phyloP scores from a whole-genome alignment of 2,797 vertebrate species.

The Rhinatrema bivittatum region DNA sequence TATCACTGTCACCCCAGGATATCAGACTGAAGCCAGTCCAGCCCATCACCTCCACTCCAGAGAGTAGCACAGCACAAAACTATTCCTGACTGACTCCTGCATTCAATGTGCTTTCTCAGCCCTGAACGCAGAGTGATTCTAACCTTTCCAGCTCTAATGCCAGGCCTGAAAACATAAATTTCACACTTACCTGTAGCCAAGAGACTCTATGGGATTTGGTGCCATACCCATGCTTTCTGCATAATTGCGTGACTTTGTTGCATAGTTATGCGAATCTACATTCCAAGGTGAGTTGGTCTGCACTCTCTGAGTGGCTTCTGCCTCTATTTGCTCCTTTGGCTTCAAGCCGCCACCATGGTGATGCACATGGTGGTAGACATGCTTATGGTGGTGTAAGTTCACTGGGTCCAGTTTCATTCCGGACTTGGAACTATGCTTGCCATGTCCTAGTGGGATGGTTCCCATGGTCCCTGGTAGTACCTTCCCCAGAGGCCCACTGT shows the following conservation, averaged over 20 bases:
- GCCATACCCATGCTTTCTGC: constrained; percentile 60
- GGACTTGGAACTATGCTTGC: constrained; percentile 67
- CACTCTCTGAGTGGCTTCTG: constrained; percentile 55
- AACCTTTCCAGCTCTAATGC: no score
- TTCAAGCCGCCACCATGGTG: constrained; percentile 57
- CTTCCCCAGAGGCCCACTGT: constrained; percentile 59
- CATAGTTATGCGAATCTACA: constrained; percentile 66
- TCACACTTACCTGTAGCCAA: constrained; percentile 65
- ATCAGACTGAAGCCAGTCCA: no score
- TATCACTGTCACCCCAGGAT: no score
- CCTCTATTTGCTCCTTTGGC: constrained; percentile 76
- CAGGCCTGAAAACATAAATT: no score
- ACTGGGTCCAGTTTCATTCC: constrained; percentile 61
- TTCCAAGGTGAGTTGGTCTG: constrained; percentile 66
- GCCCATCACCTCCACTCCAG: no score
- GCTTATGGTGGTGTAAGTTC: constrained; percentile 77
- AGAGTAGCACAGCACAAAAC: no score
- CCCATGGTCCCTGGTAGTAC: constrained; percentile 41
- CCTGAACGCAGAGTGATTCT: no score
- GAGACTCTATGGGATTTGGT: constrained; percentile 54
- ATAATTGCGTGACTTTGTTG: constrained; percentile 74
- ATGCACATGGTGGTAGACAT: constrained; percentile 72
- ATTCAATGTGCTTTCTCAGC: no score
- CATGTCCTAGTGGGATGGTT: constrained; percentile 47
- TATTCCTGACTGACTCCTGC: no score